Evolutionary conservation across 2,113 vertebrate genomes (phyloP).

Genomic region (Patagioenas fasciata): DNA sequence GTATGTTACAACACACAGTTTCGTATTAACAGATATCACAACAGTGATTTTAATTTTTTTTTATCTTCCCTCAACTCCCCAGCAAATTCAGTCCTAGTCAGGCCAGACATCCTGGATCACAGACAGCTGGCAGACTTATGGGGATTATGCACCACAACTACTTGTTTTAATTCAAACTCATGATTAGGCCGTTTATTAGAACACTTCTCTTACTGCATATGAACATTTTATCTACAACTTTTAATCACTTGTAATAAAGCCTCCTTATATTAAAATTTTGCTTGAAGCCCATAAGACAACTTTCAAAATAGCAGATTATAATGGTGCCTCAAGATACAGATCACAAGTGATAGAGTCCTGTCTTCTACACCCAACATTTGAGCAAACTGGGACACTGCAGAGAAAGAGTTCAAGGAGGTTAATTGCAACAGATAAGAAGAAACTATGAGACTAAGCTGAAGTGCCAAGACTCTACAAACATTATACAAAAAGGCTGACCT

Average conservation of each 20-base stretch:
- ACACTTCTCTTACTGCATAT: neutral
- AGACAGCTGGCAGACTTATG: neutral
- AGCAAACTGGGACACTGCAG: neutral
- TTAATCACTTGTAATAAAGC: rapidly evolving
- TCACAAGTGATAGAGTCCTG: neutral
- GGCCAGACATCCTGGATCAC: neutral
- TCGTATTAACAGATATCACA: neutral
- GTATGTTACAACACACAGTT: rapidly evolving
- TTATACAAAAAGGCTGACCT: neutral
- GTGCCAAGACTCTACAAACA: neutral
- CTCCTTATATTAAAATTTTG: neutral
- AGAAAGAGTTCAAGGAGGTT: neutral
- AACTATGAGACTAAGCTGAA: neutral
- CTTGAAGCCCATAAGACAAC: neutral
- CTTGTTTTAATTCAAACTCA: neutral
- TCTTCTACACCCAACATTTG: neutral
- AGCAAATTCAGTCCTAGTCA: neutral
- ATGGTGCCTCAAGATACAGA: neutral
- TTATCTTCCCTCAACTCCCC: too few relatives aligned
- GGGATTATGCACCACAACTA: neutral
- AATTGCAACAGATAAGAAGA: neutral
- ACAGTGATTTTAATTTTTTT: neutral
- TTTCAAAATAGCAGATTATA: neutral
- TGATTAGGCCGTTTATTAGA: neutral
- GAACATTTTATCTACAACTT: neutral